phyloP scores from a whole-genome alignment of 2,797 vertebrate species.

The Gobio occitaniae region DNA sequence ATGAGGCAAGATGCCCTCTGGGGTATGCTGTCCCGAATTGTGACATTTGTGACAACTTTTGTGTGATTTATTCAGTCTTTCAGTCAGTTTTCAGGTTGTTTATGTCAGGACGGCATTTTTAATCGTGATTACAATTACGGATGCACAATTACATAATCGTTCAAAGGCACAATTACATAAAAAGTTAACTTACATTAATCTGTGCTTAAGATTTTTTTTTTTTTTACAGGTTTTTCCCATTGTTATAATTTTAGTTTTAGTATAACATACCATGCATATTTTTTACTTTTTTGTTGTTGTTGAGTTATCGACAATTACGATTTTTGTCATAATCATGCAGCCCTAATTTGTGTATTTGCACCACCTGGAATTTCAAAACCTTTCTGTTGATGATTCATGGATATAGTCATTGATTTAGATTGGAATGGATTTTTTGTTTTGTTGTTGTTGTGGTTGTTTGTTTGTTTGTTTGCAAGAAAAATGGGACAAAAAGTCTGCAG shows the following conservation, averaged over 20 bases:
- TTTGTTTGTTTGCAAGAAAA: neutral
- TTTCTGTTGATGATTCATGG: neutral
- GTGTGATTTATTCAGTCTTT: neutral
- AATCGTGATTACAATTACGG: too few species aligned
- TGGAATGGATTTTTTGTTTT: neutral
- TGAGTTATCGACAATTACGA: too few species aligned
- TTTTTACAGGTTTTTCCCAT: too few species aligned
- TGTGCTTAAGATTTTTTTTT: too few species aligned
- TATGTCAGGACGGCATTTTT: too few species aligned
- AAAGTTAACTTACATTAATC: too few species aligned
- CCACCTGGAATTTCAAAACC: neutral
- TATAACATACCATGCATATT: too few species aligned
- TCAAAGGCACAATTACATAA: too few species aligned
- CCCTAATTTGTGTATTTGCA: neutral
- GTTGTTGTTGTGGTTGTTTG: neutral
- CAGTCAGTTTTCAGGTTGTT: neutral
- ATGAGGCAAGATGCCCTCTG: neutral
- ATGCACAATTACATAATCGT: too few species aligned
- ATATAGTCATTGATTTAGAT: neutral
- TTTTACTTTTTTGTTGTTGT: too few species aligned
- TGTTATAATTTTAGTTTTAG: too few species aligned
- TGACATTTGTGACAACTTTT: conserved; percentile 64
- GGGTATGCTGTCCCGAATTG: neutral
- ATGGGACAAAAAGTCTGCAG: neutral
- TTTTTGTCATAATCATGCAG: too few species aligned